phyloP scores from a whole-genome alignment of 1,140 invertebrate species.

The Zaprionus ornatus region DNA sequence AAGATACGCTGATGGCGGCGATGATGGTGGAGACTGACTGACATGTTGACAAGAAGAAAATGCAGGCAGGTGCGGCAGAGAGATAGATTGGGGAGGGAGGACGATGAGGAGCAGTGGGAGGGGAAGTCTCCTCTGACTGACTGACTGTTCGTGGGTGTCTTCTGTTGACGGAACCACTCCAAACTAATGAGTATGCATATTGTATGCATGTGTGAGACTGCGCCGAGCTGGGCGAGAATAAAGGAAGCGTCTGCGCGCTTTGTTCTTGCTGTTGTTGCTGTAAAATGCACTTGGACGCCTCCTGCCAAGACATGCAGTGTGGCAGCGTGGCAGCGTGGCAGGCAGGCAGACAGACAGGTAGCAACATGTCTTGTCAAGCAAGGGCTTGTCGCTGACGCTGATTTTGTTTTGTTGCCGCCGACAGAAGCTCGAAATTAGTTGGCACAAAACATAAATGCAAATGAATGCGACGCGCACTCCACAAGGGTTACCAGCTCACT shows the following conservation, averaged over 20 bases:
- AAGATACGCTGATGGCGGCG: constrained; percentile 19
- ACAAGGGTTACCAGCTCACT: constrained; percentile 13
- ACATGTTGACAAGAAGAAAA: constrained; percentile 32
- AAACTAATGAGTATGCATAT: constrained; percentile 82
- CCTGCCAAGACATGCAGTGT: background rate
- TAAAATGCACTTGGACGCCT: constrained; percentile 66
- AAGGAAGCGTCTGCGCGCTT: constrained; percentile 24
- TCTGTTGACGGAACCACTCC: constrained; percentile 80
- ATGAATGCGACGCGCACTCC: constrained; percentile 63
- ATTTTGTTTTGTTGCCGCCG: constrained; percentile 74
- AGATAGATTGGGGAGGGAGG: background rate
- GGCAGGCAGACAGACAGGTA: constrained; percentile 7
- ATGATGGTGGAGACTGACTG: constrained; percentile 39
- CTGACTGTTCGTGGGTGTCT: constrained; percentile 37
- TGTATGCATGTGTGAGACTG: constrained; percentile 67
- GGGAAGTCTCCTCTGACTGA: no score
- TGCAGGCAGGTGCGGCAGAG: constrained; percentile 4
- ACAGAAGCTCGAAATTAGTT: constrained; percentile 73
- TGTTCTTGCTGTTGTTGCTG: constrained; percentile 30
- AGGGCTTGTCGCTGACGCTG: constrained; percentile 69
- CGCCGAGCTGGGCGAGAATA: constrained; percentile 2
- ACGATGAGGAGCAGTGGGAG: background rate
- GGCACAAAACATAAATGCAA: constrained; percentile 81
- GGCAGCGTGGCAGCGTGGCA: background rate
- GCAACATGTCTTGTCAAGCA: constrained; percentile 43